Percentiles rank a stretch among this genome's conserved stretches.
These are phyloP conservation scores for Stegana nigrithorax DNA, from an alignment of 2,888 invertebrate species.

Conservation along the genomic window DNA sequence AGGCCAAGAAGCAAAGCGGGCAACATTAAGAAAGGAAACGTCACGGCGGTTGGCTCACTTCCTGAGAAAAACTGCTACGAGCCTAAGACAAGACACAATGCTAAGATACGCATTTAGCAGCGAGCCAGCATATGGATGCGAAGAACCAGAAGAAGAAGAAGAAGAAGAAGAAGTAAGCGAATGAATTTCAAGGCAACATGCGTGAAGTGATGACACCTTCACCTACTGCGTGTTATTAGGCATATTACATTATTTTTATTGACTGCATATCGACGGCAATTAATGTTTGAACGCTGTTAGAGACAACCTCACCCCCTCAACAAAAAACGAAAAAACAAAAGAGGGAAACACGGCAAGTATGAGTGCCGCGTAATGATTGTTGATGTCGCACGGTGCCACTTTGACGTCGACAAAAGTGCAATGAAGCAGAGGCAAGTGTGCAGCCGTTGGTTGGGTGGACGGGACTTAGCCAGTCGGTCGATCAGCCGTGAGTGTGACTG, in stretches of 20 bases:
- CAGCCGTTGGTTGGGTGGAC: slow-evolving; percentile 31
- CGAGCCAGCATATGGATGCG: too few species aligned
- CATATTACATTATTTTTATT: slow-evolving; percentile 25
- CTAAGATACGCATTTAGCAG: too few species aligned
- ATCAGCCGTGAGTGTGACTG: background rate
- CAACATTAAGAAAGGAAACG: slow-evolving; percentile 42
- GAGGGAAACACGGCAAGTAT: slow-evolving; percentile 36
- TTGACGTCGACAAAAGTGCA: too few species aligned
- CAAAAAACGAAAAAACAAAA: slow-evolving; percentile 28
- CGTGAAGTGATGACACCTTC: slow-evolving; percentile 57
- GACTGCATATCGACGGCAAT: background rate
- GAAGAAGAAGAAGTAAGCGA: slow-evolving; percentile 21
- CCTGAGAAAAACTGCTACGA: slow-evolving; percentile 34
- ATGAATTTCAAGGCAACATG: slow-evolving; percentile 21
- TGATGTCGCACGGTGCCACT: too few species aligned
- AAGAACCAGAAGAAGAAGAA: slow-evolving; percentile 20
- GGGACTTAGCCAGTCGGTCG: slow-evolving; percentile 18
- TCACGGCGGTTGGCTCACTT: slow-evolving; percentile 58
- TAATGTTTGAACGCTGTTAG: slow-evolving; percentile 1
- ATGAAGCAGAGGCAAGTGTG: slow-evolving; percentile 44
- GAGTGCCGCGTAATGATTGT: slow-evolving; percentile 55
- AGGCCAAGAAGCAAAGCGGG: too few species aligned
- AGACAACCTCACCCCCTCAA: slow-evolving; percentile 37
- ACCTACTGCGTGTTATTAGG: too few species aligned
- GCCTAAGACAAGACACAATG: slow-evolving; percentile 19